Evolutionary conservation across 2,113 vertebrate genomes (phyloP).

Genomic region (Austrofundulus limnaeus): DNA sequence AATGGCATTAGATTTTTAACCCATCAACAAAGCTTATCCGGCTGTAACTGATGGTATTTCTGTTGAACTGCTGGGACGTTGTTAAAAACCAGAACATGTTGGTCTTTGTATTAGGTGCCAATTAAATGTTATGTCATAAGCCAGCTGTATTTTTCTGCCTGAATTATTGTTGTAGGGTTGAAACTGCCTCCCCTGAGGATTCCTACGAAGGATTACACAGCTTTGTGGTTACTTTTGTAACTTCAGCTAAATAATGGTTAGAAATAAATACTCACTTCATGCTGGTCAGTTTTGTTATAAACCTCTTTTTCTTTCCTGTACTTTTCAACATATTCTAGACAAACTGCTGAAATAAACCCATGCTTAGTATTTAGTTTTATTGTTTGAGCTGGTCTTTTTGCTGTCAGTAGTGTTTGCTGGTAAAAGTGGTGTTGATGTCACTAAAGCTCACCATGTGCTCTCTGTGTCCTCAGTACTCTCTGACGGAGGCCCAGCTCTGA

Average conservation of each 20-base stretch:
- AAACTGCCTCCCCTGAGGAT: background rate
- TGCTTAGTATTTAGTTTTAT: background rate
- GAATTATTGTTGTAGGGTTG: background rate
- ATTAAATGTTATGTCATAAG: background rate
- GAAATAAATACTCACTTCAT: background rate
- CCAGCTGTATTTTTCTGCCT: background rate
- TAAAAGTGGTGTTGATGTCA: background rate
- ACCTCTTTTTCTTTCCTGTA: background rate
- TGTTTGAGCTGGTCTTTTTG: constrained; percentile 1
- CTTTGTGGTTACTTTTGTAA: background rate
- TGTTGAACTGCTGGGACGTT: constrained; percentile 1
- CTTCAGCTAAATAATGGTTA: background rate
- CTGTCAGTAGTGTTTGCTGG: background rate
- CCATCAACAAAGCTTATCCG: background rate
- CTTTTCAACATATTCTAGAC: no score
- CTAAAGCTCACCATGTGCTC: constrained; percentile 9
- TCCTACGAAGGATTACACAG: background rate
- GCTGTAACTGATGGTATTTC: constrained; percentile 10
- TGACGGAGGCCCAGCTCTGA: constrained; percentile 70
- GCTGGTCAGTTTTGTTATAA: background rate
- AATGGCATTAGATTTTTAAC: no score
- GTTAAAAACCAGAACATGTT: background rate
- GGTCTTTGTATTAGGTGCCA: constrained; percentile 1
- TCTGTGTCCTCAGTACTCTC: constrained; percentile 62
- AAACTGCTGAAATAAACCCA: background rate